phyloP scores from a whole-genome alignment of 2,888 invertebrate species.

The Oscheius onirici region DNA sequence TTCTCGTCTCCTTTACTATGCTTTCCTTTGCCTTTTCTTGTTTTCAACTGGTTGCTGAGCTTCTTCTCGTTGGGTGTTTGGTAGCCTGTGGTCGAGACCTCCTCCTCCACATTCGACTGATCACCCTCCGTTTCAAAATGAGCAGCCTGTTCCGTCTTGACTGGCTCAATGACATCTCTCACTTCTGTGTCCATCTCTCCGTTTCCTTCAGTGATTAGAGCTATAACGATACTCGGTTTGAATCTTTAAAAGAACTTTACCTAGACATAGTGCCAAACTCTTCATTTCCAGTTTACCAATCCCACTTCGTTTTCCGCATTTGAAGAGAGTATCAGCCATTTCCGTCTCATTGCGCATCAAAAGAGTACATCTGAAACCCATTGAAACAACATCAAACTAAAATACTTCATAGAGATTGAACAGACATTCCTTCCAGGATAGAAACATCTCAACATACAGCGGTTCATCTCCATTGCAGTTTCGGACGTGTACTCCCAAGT shows the following conservation, averaged over 20 bases:
- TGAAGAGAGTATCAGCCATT: neutral
- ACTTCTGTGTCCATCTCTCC: neutral
- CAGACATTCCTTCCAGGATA: conserved; percentile 24
- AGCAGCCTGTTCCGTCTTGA: neutral
- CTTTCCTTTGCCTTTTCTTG: neutral
- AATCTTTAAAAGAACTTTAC: neutral
- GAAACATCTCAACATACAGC: conserved; percentile 23
- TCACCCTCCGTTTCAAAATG: neutral
- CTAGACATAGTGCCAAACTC: conserved; percentile 3
- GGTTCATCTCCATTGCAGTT: neutral
- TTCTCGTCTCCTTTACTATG: neutral
- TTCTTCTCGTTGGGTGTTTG: neutral
- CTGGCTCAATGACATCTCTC: neutral
- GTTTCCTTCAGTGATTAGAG: neutral
- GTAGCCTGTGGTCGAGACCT: neutral
- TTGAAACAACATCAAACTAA: neutral
- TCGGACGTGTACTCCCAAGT: neutral
- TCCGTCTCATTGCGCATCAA: neutral
- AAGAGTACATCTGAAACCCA: conserved; percentile 4
- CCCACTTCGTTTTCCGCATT: conserved; percentile 4
- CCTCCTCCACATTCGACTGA: neutral
- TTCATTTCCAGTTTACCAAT: neutral
- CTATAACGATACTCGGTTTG: neutral
- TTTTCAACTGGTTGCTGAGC: neutral
- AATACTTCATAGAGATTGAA: conserved; percentile 1